Conservation (phyloP, 2,113 vertebrate genomes). For the Austrofundulus limnaeus region DNA sequence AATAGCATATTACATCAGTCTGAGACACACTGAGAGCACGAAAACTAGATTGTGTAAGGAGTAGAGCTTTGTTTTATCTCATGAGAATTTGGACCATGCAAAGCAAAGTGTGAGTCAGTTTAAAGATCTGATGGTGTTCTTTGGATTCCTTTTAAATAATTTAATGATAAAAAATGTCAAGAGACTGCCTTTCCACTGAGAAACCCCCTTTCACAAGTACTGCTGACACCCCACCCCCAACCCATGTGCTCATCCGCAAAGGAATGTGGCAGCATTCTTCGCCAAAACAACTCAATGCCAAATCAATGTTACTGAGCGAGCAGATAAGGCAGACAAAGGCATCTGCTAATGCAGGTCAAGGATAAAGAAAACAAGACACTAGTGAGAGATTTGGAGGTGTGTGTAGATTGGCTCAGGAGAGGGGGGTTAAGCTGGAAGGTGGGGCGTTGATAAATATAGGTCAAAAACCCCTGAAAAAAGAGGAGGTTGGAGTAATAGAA, state of each 20-base stretch:
- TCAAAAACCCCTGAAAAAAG: slow-evolving; percentile 57
- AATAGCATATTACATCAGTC: slow-evolving; percentile 54
- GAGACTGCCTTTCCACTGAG: slow-evolving; percentile 14
- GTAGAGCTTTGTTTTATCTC: slow-evolving; percentile 35
- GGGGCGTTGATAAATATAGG: slow-evolving; percentile 64
- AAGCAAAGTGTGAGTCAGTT: slow-evolving; percentile 37
- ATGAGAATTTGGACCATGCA: slow-evolving; percentile 29
- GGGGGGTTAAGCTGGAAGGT: slow-evolving; percentile 27
- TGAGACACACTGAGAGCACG: slow-evolving; percentile 36
- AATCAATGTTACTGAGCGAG: slow-evolving; percentile 64
- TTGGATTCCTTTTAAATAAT: slow-evolving; percentile 22
- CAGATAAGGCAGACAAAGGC: slow-evolving; percentile 66
- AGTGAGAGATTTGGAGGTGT: slow-evolving; percentile 43
- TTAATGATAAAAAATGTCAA: slow-evolving; percentile 21
- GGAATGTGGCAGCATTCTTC: slow-evolving; percentile 61
- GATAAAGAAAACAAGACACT: slow-evolving; percentile 40
- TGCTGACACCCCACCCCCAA: not conserved
- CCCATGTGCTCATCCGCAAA: slow-evolving; percentile 22
- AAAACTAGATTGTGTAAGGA: slow-evolving; percentile 38
- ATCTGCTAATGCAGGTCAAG: slow-evolving; percentile 56
- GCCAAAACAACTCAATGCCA: slow-evolving; percentile 63
- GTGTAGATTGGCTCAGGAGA: not conserved
- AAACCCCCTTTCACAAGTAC: slow-evolving; percentile 14
- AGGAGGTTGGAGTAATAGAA: slow-evolving; percentile 22
- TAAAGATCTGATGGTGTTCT: slow-evolving; percentile 12